A percentile compares a stretch with the other conserved stretches of the same genome.
phyloP scores from a whole-genome alignment of 2,113 vertebrate species.

The Phasianus colchicus region DNA sequence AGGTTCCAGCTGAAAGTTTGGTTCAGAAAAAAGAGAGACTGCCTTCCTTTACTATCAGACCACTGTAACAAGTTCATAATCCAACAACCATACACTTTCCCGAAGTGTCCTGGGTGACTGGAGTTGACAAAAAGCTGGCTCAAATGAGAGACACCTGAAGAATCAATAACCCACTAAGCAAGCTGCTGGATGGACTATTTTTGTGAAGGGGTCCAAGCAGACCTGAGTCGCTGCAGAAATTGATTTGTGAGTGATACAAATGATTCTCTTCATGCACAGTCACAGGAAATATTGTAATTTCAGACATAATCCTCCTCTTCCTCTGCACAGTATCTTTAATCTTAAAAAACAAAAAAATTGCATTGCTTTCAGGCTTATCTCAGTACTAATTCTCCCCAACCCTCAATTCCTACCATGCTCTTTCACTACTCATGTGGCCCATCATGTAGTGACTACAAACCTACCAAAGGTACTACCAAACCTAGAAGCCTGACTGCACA shows the following conservation, averaged over 20 bases:
- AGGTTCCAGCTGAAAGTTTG: neutral
- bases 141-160: neutral
- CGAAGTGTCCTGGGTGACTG: neutral
- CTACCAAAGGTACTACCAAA: constrained; percentile 1
- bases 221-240: constrained; percentile 13
- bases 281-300: neutral
- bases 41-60: neutral
- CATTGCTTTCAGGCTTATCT: constrained; percentile 18
- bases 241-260: constrained; percentile 35
- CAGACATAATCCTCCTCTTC: neutral
- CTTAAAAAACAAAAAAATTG: neutral
- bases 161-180: constrained; percentile 26
- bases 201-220: neutral
- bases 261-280: neutral
- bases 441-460: neutral
- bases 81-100: neutral
- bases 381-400: neutral
- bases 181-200: neutral
- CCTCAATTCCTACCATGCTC: neutral
- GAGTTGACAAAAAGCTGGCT: neutral
- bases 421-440: neutral
- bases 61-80: neutral
- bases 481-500: neutral
- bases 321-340: neutral
- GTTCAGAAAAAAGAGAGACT: neutral